Evolutionary conservation across 2,888 invertebrate genomes (phyloP), one percentile per base, ranked within the genome.

Genomic region (Lasioglossum calceatum): DNA sequence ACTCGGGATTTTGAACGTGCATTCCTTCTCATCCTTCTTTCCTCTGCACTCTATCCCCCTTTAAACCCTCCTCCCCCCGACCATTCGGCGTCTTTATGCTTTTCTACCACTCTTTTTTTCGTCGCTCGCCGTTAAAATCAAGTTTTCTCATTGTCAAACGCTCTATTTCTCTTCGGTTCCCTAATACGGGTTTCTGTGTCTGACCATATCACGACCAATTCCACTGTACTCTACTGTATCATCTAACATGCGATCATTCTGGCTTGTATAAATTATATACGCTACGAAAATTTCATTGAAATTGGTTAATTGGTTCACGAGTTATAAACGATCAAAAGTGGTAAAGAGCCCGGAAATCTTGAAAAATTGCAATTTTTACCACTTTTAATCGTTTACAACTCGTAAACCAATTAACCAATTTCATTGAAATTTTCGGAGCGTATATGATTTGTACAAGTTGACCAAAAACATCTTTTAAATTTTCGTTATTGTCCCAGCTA

Each of bases 1-100:
- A 94, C 93, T 90, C 85, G 87, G 93, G 93, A 94, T 94, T 94
- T 93, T 88, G 87, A 86, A 88, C 88, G 86, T 87, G 87, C 87
- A 89, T 92, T 91, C 88, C 84, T 89, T 82, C 87, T 85, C 88
- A 86, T 83, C 82, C 81, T 79, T 82, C 58, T 79, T 76, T 83
- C 79, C 71, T 71, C 54, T 71, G 72, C 84, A 71, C 79, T 84
- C 82, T 58, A 73, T 84, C 58, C 58, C 58, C 58, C 58, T 58
- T 58, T 58, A 23, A 58, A n/a, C n/a, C 64, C 36, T 27, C 71
- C 14, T n/a, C 14, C 23, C 7, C 39, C 36, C 70, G 4, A 12
- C 23, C 64, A 32, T 39, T 70, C 70, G 39, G 42, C 42, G 50
- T 75, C 73, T 82, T 85, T 82, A 77, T 86, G 71, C 79, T 78